Base-by-base conservation (phyloP, 2,888 invertebrate genomes). In the Seira musarum region DNA sequence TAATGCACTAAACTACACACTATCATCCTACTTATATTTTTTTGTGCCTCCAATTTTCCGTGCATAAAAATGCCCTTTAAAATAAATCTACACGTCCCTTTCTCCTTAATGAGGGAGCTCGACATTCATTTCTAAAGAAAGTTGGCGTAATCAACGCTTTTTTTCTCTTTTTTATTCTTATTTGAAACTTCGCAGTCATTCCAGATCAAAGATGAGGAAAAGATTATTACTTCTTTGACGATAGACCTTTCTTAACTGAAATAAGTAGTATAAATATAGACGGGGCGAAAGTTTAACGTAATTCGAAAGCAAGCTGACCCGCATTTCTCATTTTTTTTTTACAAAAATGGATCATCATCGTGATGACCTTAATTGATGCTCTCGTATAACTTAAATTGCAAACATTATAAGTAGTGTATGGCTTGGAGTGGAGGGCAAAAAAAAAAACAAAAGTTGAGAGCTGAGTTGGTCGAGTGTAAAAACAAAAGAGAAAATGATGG, bases 121-220 rank as follows among this genome's bases (percentile, higher is more conserved):
- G 60, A 60, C 60, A 60, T 60, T 21, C 60, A 60, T 60, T 60
- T 60, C 60, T 21, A 60, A 60, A 22, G 22, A 60, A 60, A 60
- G 60, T 60, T 60, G 60, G 60, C 60, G 60, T 60, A 60, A 60
- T 60, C 60, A 60, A 66, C 66, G 21, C 64, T 21, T n/a, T 64
- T 30, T 64, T 61, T 61, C 61, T 2, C n/a, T 64, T 61, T 61
- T 21, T 2, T 53, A 3, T 17, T 13, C 53, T 53, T 61, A 10
- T 61, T 25, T n/a, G 66, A 66, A 64, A 64, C 60, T 60, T 53
- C 13, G 21, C 60, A 60, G 21, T 60, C 22, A 21, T 60, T 21
- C 60, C n/a, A 60, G n/a, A n/a, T 60, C 60, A 60, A 60, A 60
- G 60, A 60, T 60, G 19, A 21, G 13, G 60, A 60, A n/a, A 30